Evolutionary conservation across 1,140 invertebrate species (phyloP).

Genomic region (Ceratina japonica): DNA sequence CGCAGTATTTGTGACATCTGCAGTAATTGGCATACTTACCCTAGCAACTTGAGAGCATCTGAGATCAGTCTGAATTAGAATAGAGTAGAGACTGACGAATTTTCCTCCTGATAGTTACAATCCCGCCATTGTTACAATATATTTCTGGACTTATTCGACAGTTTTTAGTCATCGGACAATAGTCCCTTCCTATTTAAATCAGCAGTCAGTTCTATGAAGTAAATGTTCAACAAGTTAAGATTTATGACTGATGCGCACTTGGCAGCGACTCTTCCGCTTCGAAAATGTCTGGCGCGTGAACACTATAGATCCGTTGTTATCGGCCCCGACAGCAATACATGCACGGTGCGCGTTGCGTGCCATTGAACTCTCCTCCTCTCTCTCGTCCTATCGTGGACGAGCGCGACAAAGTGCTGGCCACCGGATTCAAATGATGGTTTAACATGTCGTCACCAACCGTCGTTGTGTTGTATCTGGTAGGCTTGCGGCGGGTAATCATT

Average conservation of each 20-base stretch:
- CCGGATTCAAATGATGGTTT: constrained; percentile 63
- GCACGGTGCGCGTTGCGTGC: constrained; percentile 49
- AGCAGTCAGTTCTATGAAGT: too few relatives aligned
- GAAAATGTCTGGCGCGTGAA: constrained; percentile 7
- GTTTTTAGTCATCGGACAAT: too few relatives aligned
- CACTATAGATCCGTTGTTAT: constrained; percentile 5
- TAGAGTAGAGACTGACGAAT: too few relatives aligned
- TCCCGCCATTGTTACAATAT: too few relatives aligned
- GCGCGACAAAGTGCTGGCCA: constrained; percentile 58
- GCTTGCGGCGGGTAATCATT: constrained; percentile 52
- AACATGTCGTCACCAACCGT: constrained; percentile 64
- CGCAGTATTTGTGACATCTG: too few relatives aligned
- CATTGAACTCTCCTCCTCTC: constrained; percentile 58
- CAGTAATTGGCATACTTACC: too few relatives aligned
- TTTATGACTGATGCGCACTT: background rate
- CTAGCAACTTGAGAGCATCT: too few relatives aligned
- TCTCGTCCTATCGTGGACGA: constrained; percentile 6
- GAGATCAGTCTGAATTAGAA: too few relatives aligned
- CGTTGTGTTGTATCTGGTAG: constrained; percentile 49
- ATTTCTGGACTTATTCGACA: too few relatives aligned
- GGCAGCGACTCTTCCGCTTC: background rate
- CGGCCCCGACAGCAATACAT: constrained; percentile 41
- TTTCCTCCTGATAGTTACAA: too few relatives aligned
- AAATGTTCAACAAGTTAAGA: too few relatives aligned
- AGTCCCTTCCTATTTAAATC: too few relatives aligned